A percentile compares a stretch with the other conserved stretches of the same genome.
Evolutionary conservation across 2,888 invertebrate species (phyloP).

Genomic region (Caenorhabditis zanzibari): DNA sequence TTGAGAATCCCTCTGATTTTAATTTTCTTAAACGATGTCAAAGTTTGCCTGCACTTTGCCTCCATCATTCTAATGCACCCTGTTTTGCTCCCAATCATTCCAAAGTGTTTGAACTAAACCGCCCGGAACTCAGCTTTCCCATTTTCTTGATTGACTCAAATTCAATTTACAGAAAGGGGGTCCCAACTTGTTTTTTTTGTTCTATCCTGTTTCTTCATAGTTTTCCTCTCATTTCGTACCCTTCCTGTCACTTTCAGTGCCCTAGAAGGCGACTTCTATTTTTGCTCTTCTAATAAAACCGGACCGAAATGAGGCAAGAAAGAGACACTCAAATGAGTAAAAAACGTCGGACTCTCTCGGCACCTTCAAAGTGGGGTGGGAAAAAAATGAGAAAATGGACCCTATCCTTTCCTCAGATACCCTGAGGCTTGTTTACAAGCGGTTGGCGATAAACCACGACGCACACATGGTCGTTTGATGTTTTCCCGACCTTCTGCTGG

Average conservation of each 20-base stretch:
- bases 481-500: constrained; percentile 54
- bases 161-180: constrained; percentile 49
- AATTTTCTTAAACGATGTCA: neutral
- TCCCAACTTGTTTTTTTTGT: constrained; percentile 44
- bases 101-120: constrained; percentile 36
- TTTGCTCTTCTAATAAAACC: constrained; percentile 42
- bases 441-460: constrained; percentile 32
- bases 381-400: constrained; percentile 14
- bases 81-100: constrained; percentile 13
- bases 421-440: constrained; percentile 45
- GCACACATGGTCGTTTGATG: constrained; percentile 63
- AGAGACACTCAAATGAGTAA: constrained; percentile 30
- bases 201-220: constrained; percentile 12
- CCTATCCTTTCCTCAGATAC: neutral
- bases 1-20: too few relatives aligned
- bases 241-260: neutral
- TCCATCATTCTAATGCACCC: neutral
- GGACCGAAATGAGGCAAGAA: constrained; percentile 29
- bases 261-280: constrained; percentile 22
- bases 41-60: neutral
- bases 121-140: constrained; percentile 29
- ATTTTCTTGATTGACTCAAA: constrained; percentile 46
- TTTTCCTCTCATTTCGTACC: constrained; percentile 29
- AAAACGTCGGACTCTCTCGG: constrained; percentile 8
- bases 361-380: constrained; percentile 35